Evolutionary conservation across 2,888 invertebrate species (phyloP).

Genomic region (Amorpha juglandis): DNA sequence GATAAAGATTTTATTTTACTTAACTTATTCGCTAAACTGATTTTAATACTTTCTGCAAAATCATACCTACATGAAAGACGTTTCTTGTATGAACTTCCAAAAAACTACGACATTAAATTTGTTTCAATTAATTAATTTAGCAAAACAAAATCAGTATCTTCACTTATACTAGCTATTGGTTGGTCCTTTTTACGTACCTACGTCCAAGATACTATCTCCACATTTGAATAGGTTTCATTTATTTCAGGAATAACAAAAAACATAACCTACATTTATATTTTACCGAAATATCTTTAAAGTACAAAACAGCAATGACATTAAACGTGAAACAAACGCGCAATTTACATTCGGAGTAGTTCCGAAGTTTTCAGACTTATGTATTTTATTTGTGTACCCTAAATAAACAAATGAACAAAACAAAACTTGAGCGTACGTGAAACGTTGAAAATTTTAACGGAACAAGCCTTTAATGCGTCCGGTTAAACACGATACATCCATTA

Average conservation of each 20-base stretch:
- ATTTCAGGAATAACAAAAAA: too few relatives aligned
- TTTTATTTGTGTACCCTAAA: conserved; percentile 4
- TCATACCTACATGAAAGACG: too few relatives aligned
- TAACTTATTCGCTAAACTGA: too few relatives aligned
- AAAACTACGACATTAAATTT: too few relatives aligned
- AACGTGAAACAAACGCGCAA: conserved; percentile 8
- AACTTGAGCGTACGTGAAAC: conserved; percentile 26
- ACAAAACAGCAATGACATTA: conserved; percentile 7
- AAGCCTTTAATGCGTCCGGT: conserved; percentile 42
- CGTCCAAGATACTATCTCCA: too few relatives aligned
- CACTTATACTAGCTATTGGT: too few relatives aligned
- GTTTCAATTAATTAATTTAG: too few relatives aligned
- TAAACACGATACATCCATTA: conserved; percentile 50
- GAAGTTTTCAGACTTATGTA: conserved; percentile 9
- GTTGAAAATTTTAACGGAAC: conserved; percentile 43
- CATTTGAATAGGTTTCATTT: background rate
- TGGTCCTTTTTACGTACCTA: too few relatives aligned
- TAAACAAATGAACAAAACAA: conserved; percentile 25
- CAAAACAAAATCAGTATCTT: too few relatives aligned
- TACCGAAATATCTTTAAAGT: background rate
- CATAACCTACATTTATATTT: background rate
- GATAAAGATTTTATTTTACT: too few relatives aligned
- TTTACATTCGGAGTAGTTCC: conserved; percentile 4
- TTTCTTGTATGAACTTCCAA: too few relatives aligned
- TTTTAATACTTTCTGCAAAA: too few relatives aligned